Evolutionary conservation across 2,888 invertebrate species (phyloP).

Genomic region (Drosophila hamatofila): DNA sequence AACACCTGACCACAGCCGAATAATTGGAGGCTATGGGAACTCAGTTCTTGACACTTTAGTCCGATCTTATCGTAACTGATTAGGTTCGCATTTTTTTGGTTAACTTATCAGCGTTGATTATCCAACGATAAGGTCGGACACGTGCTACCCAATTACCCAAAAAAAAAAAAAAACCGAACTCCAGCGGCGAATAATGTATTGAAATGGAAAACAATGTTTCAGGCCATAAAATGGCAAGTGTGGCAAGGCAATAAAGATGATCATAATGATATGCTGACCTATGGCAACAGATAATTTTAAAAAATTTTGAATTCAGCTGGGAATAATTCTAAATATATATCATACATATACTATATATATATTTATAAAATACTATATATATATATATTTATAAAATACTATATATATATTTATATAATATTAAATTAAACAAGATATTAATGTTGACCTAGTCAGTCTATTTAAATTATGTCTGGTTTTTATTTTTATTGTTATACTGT

Average conservation of each 20-base stretch:
- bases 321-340: not conserved
- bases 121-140: constrained; percentile 36
- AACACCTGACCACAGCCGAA: constrained; percentile 16
- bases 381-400: no score
- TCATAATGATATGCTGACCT: constrained; percentile 20
- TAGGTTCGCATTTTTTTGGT: constrained; percentile 27
- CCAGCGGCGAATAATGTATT: not conserved
- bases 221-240: not conserved
- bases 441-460: no score
- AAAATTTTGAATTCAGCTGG: not conserved
- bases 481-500: no score
- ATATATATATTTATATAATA: no score
- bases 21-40: constrained; percentile 17
- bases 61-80: constrained; percentile 42
- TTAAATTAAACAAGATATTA: no score
- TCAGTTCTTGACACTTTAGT: constrained; percentile 12
- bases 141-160: constrained; percentile 16
- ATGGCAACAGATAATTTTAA: constrained; percentile 10
- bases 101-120: constrained; percentile 54
- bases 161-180: not conserved
- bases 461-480: no score
- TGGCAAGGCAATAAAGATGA: not conserved
- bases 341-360: no score
- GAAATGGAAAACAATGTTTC: not conserved
- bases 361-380: no score